Evolutionary conservation across 2,888 invertebrate genomes (phyloP).

Genomic region (Euplagia quadripunctaria): DNA sequence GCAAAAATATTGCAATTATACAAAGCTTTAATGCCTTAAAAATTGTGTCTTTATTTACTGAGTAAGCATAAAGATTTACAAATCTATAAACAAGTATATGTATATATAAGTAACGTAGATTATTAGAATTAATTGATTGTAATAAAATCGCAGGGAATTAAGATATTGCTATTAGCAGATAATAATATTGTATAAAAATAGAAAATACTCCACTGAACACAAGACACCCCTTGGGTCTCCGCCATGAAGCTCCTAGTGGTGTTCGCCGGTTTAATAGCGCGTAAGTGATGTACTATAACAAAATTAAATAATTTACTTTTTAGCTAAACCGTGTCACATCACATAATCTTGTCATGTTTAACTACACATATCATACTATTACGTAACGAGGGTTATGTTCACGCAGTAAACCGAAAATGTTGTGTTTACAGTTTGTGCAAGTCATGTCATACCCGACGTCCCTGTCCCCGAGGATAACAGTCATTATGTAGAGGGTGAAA

Average conservation of each 20-base stretch:
- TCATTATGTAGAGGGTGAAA: constrained; percentile 61
- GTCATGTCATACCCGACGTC: constrained; percentile 47
- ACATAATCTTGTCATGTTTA: no score
- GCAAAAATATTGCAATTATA: no score
- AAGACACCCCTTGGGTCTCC: background rate
- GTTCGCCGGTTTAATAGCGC: constrained; percentile 8
- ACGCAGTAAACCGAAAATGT: background rate
- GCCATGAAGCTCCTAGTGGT: background rate
- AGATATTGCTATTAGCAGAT: background rate
- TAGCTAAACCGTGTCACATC: no score
- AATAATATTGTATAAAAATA: constrained; percentile 5
- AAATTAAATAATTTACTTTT: no score
- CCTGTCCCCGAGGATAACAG: constrained; percentile 62
- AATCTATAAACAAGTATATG: no score
- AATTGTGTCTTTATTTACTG: no score
- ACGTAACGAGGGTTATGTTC: no score
- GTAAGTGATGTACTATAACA: background rate
- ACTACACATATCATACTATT: no score
- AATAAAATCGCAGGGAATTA: background rate
- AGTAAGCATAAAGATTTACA: no score
- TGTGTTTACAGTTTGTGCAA: constrained; percentile 22
- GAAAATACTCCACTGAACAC: background rate
- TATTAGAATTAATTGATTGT: background rate
- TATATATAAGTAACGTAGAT: no score
- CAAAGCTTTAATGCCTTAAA: no score